A percentile compares a stretch with the other conserved stretches of the same genome.
phyloP scores from a whole-genome alignment of 2,113 vertebrate genomes.

The Hydrolagus affinis region DNA sequence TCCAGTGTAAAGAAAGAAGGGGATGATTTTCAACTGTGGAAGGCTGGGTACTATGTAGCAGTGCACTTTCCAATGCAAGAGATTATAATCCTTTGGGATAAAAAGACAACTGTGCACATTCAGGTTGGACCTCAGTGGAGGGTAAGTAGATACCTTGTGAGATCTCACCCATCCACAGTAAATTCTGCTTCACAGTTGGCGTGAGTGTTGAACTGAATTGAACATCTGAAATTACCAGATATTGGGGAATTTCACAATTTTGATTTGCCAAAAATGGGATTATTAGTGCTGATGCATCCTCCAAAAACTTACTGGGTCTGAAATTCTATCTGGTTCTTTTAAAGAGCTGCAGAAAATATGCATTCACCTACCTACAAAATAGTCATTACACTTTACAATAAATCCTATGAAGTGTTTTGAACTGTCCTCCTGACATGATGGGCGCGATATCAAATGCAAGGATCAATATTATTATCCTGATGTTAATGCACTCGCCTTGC shows the following conservation, averaged over 20 bases:
- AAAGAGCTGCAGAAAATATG: background rate
- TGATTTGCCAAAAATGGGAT: background rate
- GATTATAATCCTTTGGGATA: slow-evolving; percentile 89
- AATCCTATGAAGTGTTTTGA: too few species aligned
- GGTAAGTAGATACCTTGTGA: slow-evolving; percentile 51
- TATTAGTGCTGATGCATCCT: background rate
- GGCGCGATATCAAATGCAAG: too few species aligned
- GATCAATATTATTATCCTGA: too few species aligned
- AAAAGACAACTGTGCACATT: slow-evolving; percentile 88
- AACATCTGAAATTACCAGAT: background rate
- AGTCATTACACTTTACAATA: too few species aligned
- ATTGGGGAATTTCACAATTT: background rate
- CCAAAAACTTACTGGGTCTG: background rate
- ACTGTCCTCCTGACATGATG: too few species aligned
- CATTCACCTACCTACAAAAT: too few species aligned
- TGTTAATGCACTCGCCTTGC: too few species aligned
- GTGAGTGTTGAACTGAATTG: background rate
- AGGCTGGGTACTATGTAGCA: slow-evolving; percentile 81
- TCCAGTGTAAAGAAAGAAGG: slow-evolving; percentile 61
- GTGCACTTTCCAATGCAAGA: slow-evolving; percentile 80
- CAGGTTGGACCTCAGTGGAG: slow-evolving; percentile 89
- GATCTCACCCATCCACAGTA: background rate
- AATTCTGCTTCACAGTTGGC: background rate
- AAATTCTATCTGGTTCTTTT: background rate
- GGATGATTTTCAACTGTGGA: slow-evolving; percentile 80